A percentile compares a stretch with the other conserved stretches of the same genome.
phyloP scores from a whole-genome alignment of 2,113 vertebrate genomes.

The Uropsilus gracilis region DNA sequence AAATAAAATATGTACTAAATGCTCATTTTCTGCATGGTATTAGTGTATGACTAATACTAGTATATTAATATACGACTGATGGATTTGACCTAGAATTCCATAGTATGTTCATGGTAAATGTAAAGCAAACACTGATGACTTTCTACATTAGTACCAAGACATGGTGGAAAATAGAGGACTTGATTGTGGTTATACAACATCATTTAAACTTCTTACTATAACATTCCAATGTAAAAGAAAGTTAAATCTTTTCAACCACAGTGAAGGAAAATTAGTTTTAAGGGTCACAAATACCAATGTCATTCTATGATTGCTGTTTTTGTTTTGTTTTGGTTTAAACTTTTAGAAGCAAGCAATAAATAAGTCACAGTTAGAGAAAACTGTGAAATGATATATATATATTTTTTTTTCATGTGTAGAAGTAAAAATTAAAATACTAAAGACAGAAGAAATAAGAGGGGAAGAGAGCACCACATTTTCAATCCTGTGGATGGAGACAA shows the following conservation, averaged over 20 bases:
- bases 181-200: not conserved
- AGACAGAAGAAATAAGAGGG: not conserved
- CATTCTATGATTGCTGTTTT: not conserved
- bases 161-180: not conserved
- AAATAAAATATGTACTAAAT: too few relatives aligned
- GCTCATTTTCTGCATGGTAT: too few relatives aligned
- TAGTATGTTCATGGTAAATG: not conserved
- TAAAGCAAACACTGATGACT: not conserved
- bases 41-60: too few relatives aligned
- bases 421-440: not conserved
- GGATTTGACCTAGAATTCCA: not conserved
- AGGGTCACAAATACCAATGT: too few relatives aligned
- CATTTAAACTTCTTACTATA: not conserved
- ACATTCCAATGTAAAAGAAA: not conserved
- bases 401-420: not conserved
- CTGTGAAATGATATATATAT: not conserved
- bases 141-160: not conserved
- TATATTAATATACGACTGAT: too few relatives aligned
- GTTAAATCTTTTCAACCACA: not conserved
- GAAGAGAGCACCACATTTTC: not conserved
- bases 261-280: not conserved
- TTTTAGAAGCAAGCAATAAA: slow-evolving; percentile 7
- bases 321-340: not conserved
- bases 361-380: not conserved
- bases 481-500: not conserved